Conservation (phyloP, 2,113 vertebrate genomes). For the Chloropsis cyanopogon region DNA sequence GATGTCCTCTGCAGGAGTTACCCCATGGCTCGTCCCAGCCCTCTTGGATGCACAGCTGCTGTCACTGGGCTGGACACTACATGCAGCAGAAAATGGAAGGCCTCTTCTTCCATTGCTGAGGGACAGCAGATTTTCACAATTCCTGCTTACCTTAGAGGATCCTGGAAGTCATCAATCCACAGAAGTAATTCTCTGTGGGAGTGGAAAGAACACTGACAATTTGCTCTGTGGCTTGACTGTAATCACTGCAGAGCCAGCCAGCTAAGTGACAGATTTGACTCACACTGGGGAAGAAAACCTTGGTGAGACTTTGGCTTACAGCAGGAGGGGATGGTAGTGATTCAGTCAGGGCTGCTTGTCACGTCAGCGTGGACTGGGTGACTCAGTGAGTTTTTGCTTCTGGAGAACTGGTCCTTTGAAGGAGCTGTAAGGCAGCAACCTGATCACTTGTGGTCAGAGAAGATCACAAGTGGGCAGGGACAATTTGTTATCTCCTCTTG, state of each 20-base stretch:
- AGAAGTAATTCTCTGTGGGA: background rate
- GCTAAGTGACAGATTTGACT: background rate
- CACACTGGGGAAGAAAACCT: background rate
- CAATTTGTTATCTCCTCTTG: background rate
- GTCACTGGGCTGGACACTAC: rapidly evolving
- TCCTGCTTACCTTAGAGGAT: background rate
- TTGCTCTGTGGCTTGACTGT: background rate
- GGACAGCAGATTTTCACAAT: background rate
- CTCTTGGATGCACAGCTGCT: background rate
- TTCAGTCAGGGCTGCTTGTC: constrained; percentile 4
- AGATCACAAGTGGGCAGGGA: background rate
- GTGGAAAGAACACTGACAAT: background rate
- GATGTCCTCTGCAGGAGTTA: background rate
- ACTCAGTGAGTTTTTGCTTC: background rate
- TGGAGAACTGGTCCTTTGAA: background rate
- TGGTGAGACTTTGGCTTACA: background rate
- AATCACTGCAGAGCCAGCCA: background rate
- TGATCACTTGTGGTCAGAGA: background rate
- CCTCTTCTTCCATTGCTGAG: background rate
- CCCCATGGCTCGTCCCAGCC: rapidly evolving
- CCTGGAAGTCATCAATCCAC: background rate
- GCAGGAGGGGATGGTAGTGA: background rate
- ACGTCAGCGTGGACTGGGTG: background rate
- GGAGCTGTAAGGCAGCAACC: background rate
- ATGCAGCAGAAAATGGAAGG: background rate